Conservation (phyloP, 2,113 vertebrate species). For the Picathartes gymnocephalus region DNA sequence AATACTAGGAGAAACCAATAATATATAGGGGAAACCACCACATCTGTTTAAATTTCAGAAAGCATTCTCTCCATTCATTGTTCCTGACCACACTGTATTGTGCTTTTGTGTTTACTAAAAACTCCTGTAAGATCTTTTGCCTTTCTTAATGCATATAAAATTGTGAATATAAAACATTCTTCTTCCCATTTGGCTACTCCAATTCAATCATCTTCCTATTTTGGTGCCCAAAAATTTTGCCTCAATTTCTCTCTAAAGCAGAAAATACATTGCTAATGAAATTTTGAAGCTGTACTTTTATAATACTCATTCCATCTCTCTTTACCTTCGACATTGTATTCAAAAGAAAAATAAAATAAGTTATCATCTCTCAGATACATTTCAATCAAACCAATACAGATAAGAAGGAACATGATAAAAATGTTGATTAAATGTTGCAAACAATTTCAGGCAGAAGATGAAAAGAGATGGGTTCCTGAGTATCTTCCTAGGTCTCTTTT, state of each 20-base stretch:
- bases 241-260: neutral
- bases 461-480: neutral
- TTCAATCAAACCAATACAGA: neutral
- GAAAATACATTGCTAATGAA: neutral
- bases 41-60: neutral
- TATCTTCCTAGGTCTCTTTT: neutral
- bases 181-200: neutral
- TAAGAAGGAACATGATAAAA: neutral
- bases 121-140: rapidly evolving
- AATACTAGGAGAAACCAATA: neutral
- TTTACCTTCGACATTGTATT: neutral
- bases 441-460: neutral
- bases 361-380: neutral
- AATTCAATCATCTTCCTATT: neutral
- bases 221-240: neutral
- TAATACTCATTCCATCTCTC: neutral
- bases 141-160: neutral
- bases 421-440: neutral
- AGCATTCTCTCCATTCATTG: neutral
- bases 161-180: neutral
- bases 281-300: neutral
- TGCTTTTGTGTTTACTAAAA: neutral
- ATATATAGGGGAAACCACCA: neutral
- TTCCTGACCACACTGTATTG: neutral
- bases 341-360: neutral